Evolutionary conservation across 2,888 invertebrate genomes (phyloP), one percentile per base, ranked within the genome.

Genomic region (Clepsis dumicolana): DNA sequence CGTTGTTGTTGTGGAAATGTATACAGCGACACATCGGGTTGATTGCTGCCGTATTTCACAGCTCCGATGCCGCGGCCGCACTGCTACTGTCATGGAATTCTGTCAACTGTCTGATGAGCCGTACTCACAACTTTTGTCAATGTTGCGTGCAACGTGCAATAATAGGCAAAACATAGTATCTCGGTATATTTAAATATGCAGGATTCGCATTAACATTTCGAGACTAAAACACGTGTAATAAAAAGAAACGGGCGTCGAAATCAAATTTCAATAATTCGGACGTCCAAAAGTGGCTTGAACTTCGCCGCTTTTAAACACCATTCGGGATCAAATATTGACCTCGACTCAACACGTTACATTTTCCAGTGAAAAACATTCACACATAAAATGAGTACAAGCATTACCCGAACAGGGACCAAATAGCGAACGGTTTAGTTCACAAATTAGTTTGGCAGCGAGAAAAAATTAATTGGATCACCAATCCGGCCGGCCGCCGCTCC

Each of bases 241-340:
- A 18, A 16, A 44, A 44, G 41, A 16, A 16, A 16, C 41, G 16
- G 41, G 8, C 18, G 41, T 12, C 4, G 21, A 60, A 59, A 65
- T 65, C 52, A 41, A 59, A 84, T 84, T 85, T 80, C 82, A 87
- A 86, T 85, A 86, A 80, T 78, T 75, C 72, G 74, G 71, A 73
- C 74, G 73, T 70, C 73, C 75, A 74, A 80, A 85, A 86, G 84
- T 81, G 82, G 80, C 75, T 74, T 67, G 71, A 77, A 73, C 73
- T 76, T 68, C 73, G 71, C 72, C 71, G 79, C 78, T 73, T 74
- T 77, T 77, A 79, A 76, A 75, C 81, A 76, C 72, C 73, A 75
- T 38, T 69, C 71, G 75, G 72, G 76, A 89, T 87, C 90, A 91
- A 92, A 92, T 91, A 92, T 92, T 92, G 89, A 90, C 90, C 83